A percentile compares a stretch with the other conserved stretches of the same genome.
Evolutionary conservation across 2,888 invertebrate species (phyloP).

Genomic region (Lingula anatina): DNA sequence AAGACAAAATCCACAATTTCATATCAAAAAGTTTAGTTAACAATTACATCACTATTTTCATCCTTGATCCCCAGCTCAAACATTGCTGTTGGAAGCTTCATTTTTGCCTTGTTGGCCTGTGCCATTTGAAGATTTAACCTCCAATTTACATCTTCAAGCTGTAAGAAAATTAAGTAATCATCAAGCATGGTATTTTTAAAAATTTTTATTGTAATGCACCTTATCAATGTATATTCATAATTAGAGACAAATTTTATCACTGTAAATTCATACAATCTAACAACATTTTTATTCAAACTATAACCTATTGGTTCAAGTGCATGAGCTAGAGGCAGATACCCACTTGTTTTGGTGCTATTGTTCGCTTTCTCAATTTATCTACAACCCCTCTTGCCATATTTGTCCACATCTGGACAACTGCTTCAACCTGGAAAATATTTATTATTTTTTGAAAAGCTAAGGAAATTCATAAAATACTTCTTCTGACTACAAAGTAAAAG

Average conservation of each 20-base stretch:
- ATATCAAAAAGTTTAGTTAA: too few species aligned
- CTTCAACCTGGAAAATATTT: slow-evolving; percentile 25
- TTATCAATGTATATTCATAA: too few species aligned
- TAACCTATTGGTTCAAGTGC: too few species aligned
- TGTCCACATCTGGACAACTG: slow-evolving; percentile 47
- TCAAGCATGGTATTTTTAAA: neutral
- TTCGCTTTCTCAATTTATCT: slow-evolving; percentile 40
- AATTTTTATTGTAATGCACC: neutral
- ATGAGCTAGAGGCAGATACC: too few species aligned
- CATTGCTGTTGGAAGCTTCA: slow-evolving; percentile 46
- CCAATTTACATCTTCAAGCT: slow-evolving; percentile 50
- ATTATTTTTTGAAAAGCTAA: too few species aligned
- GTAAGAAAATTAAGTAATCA: slow-evolving; percentile 10
- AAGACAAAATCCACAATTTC: too few species aligned
- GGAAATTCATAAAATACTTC: too few species aligned
- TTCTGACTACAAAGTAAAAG: too few species aligned
- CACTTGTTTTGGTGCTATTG: slow-evolving; percentile 45
- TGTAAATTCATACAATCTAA: too few species aligned
- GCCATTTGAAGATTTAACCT: slow-evolving; percentile 47
- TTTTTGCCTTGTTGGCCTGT: slow-evolving; percentile 39
- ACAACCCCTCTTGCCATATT: slow-evolving; percentile 37
- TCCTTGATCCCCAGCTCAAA: slow-evolving; percentile 38
- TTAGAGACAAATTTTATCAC: too few species aligned
- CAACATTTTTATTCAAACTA: too few species aligned
- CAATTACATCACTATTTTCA: too few species aligned